A percentile compares a stretch with the other conserved stretches of the same genome.
phyloP scores from a whole-genome alignment of 2,113 vertebrate genomes.

The Orthonyx spaldingii region DNA sequence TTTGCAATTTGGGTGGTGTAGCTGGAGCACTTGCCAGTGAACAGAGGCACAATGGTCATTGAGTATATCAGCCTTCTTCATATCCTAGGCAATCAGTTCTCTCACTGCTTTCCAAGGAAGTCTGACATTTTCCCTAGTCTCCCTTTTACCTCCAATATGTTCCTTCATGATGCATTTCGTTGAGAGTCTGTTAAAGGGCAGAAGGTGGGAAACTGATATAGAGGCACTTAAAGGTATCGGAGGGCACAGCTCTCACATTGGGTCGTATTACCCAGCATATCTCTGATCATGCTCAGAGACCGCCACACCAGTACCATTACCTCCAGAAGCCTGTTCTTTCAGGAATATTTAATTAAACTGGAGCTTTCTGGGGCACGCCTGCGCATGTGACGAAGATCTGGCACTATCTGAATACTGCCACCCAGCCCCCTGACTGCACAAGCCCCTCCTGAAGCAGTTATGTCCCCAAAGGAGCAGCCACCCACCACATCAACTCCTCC shows the following conservation, averaged over 20 bases:
- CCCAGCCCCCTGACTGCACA: fast-evolving
- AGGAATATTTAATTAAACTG: neutral
- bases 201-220: neutral
- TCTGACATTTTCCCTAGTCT: neutral
- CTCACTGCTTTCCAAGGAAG: neutral
- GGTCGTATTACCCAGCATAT: fast-evolving
- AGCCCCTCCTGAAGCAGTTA: neutral
- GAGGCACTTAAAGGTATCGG: neutral
- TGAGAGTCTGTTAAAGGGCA: neutral
- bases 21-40: neutral
- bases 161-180: neutral
- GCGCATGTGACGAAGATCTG: too few species aligned
- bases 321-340: neutral
- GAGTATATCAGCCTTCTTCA: neutral
- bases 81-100: neutral
- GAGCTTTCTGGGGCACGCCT: neutral
- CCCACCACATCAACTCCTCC: neutral
- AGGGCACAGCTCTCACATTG: fast-evolving
- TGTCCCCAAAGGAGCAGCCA: neutral
- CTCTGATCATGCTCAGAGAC: neutral
- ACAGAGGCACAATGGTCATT: neutral
- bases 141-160: neutral
- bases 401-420: neutral
- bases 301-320: fast-evolving
- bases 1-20: neutral